A percentile compares a stretch with the other conserved stretches of the same genome.
Evolutionary conservation across 2,113 vertebrate species (phyloP).

Genomic region (Xiphias gladius): DNA sequence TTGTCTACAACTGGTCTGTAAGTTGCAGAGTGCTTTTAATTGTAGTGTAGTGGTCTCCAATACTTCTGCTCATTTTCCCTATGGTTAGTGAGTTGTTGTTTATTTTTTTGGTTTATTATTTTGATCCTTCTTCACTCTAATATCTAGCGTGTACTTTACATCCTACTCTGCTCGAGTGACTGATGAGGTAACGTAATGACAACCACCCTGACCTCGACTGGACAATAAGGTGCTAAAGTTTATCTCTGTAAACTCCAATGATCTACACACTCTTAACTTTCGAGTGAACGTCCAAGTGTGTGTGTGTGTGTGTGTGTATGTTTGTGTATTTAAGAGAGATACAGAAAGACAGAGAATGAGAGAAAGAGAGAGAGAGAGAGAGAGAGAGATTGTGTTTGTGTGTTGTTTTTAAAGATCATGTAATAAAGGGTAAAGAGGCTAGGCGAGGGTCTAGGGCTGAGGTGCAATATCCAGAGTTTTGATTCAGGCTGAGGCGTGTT

Average conservation of each 20-base stretch:
- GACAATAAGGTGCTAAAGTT: constrained; percentile 81
- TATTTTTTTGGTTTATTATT: constrained; percentile 54
- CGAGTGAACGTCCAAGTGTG: constrained; percentile 57
- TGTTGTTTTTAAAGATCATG: constrained; percentile 31
- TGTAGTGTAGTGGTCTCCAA: constrained; percentile 35
- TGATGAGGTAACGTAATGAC: constrained; percentile 74
- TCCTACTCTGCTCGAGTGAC: constrained; percentile 65
- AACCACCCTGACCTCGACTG: constrained; percentile 66
- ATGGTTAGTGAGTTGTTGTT: not conserved
- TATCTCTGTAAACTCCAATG: constrained; percentile 73
- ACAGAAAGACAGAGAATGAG: constrained; percentile 1
- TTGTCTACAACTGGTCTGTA: constrained; percentile 9
- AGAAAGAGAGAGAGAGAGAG: not conserved
- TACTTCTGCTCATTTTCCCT: constrained; percentile 12
- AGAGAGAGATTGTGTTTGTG: not conserved
- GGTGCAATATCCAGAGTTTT: constrained; percentile 73
- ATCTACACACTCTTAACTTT: constrained; percentile 55
- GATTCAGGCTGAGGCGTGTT: constrained; percentile 67
- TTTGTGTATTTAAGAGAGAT: constrained; percentile 36
- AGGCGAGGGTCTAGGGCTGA: constrained; percentile 47
- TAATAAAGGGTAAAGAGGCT: constrained; percentile 55
- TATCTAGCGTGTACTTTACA: constrained; percentile 47
- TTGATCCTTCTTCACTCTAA: constrained; percentile 51
- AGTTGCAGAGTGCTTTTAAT: constrained; percentile 22
- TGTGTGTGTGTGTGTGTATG: constrained; percentile 44